Percentiles rank a stretch among this genome's conserved stretches.
phyloP scores from a whole-genome alignment of 2,888 invertebrate species.

The Graphium colonna region DNA sequence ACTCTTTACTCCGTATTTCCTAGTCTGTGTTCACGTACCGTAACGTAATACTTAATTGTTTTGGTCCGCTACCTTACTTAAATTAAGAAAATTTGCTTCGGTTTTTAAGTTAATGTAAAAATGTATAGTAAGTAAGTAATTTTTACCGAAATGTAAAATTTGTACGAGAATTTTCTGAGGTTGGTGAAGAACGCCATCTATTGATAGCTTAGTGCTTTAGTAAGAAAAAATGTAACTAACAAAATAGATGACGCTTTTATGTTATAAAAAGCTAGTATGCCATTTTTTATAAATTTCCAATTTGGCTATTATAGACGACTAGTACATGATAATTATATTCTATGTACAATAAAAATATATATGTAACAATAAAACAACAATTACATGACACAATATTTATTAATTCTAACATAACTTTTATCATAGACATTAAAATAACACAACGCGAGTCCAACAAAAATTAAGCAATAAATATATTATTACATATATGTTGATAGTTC shows the following conservation, averaged over 20 bases:
- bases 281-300: too few species aligned
- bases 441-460: conserved; percentile 43
- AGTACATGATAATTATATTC: too few species aligned
- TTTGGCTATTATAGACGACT: too few species aligned
- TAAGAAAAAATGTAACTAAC: background rate
- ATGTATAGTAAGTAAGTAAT: too few species aligned
- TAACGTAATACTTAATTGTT: conserved; percentile 57
- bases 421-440: conserved; percentile 43
- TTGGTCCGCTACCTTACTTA: conserved; percentile 63
- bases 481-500: background rate
- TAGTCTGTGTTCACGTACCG: conserved; percentile 35
- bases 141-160: too few species aligned
- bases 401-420: conserved; percentile 63
- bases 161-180: too few species aligned
- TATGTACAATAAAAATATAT: too few species aligned
- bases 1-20: conserved; percentile 29
- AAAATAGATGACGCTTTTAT: conserved; percentile 13
- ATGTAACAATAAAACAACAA: conserved; percentile 31
- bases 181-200: conserved; percentile 14
- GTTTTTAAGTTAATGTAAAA: too few species aligned
- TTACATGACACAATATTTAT: conserved; percentile 62
- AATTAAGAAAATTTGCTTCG: conserved; percentile 24
- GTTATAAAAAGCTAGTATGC: background rate
- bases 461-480: conserved; percentile 35
- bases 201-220: background rate